These are phyloP conservation scores for Sympetrum striolatum DNA, from an alignment of 2,888 invertebrate species.

Conservation along the genomic window DNA sequence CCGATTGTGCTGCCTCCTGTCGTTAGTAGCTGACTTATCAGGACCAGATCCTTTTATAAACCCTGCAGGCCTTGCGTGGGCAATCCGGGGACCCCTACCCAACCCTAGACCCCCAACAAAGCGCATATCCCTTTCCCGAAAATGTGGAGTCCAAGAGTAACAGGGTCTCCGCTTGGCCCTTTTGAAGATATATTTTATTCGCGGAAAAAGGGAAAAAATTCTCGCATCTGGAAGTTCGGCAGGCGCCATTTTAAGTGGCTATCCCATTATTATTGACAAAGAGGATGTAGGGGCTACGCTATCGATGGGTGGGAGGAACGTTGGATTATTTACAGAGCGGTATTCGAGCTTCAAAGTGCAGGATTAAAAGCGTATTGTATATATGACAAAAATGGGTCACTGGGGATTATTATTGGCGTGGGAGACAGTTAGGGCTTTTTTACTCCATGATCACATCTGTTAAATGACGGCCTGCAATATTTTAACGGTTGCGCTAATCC, in stretches of 20 bases:
- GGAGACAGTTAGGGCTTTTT: not conserved
- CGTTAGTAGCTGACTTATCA: conserved; percentile 33
- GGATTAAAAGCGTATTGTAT: not conserved
- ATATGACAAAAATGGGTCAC: not conserved
- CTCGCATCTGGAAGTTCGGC: not conserved
- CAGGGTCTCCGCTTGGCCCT: not conserved
- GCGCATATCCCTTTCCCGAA: not conserved
- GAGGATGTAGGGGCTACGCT: not conserved
- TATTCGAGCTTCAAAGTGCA: not conserved
- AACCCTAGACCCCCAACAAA: not conserved
- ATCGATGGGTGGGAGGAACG: not conserved
- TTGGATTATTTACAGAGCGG: not conserved
- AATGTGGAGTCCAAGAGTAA: not conserved
- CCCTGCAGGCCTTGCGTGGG: not conserved
- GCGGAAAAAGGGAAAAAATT: not conserved
- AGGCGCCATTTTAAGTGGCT: not conserved
- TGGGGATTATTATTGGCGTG: not conserved
- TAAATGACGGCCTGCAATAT: no score
- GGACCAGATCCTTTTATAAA: conserved; percentile 25
- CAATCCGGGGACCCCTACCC: not conserved
- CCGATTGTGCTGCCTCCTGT: conserved; percentile 32
- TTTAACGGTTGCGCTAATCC: no score
- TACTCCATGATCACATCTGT: no score
- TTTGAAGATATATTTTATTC: not conserved
- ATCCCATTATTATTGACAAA: not conserved